Evolutionary conservation across 2,888 invertebrate genomes (phyloP).

Genomic region (Aleiodes leptofemur): DNA sequence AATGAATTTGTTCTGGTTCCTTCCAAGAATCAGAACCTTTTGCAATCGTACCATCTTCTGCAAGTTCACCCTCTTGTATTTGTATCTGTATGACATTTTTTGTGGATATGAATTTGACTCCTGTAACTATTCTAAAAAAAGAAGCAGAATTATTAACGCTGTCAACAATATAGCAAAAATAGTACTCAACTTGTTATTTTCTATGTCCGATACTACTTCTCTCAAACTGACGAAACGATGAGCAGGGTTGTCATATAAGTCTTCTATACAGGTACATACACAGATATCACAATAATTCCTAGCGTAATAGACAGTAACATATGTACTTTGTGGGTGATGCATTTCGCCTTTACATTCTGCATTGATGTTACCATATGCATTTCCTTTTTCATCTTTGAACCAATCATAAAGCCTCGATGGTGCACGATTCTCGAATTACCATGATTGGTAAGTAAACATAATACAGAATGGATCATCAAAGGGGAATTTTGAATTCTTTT

Average conservation of each 20-base stretch:
- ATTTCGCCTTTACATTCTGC: not conserved
- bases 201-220: conserved; percentile 1
- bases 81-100: not conserved
- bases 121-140: not conserved
- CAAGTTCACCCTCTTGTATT: conserved; percentile 8
- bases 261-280: not conserved
- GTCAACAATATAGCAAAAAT: not conserved
- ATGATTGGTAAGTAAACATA: too few relatives aligned
- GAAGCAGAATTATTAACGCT: not conserved
- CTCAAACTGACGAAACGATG: not conserved
- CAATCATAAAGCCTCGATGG: not conserved
- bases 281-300: not conserved
- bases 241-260: not conserved
- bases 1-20: not conserved
- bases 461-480: too few relatives aligned
- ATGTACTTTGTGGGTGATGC: too few relatives aligned
- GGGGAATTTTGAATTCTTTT: too few relatives aligned
- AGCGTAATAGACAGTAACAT: not conserved
- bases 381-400: not conserved
- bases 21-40: not conserved
- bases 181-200: not conserved
- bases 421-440: too few relatives aligned
- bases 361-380: not conserved
- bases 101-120: not conserved
- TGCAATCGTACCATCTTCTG: not conserved